A percentile compares a stretch with the other conserved stretches of the same genome.
Evolutionary conservation across 2,888 invertebrate species (phyloP).

Genomic region (Alcis repandata): DNA sequence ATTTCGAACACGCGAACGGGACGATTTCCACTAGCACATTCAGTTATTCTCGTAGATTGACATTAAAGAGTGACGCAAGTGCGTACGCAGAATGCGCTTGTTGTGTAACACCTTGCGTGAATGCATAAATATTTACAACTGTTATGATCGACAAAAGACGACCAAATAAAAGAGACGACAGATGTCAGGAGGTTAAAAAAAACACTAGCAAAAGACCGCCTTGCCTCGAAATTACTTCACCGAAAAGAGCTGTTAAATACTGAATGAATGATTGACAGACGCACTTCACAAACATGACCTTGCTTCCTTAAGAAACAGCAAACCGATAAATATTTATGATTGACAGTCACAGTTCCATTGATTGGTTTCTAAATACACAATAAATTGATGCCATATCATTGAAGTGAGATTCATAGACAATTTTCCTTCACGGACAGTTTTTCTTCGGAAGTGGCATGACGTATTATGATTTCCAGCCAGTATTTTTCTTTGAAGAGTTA

Average conservation of each 20-base stretch:
- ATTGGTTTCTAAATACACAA: background rate
- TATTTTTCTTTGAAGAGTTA: slow-evolving; percentile 32
- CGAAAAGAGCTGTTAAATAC: no score
- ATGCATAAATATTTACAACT: slow-evolving; percentile 13
- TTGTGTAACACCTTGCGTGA: slow-evolving; percentile 54
- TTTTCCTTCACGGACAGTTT: background rate
- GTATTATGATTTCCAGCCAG: slow-evolving; percentile 1
- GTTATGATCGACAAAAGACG: slow-evolving; percentile 16
- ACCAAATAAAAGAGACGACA: no score
- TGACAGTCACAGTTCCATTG: background rate
- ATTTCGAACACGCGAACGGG: slow-evolving; percentile 33
- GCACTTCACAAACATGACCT: slow-evolving; percentile 2
- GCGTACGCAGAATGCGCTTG: slow-evolving; percentile 54
- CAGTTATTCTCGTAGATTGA: slow-evolving; percentile 36
- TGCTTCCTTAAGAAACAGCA: background rate
- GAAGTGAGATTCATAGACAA: background rate
- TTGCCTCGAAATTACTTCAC: no score
- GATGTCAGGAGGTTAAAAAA: no score
- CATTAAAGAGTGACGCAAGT: slow-evolving; percentile 57
- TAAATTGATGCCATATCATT: no score
- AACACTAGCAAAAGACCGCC: no score
- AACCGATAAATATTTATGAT: background rate
- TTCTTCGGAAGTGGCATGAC: background rate
- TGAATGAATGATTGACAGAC: no score
- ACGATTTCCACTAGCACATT: slow-evolving; percentile 31